Evolutionary conservation across 1,140 invertebrate genomes (phyloP).

Genomic region (Papilio helenus): DNA sequence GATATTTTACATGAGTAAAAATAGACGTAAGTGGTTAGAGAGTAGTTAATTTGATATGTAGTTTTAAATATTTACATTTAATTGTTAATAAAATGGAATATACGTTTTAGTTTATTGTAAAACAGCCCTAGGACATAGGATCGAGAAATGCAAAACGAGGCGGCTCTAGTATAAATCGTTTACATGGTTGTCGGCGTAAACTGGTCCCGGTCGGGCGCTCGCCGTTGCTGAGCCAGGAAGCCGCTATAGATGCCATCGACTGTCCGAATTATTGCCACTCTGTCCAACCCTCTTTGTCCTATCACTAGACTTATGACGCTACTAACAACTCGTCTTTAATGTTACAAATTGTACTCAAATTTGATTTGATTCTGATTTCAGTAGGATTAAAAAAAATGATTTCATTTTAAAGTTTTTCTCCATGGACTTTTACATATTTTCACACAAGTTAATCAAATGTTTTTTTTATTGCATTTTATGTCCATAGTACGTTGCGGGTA

Average conservation of each 20-base stretch:
- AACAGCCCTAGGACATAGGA: slow-evolving; percentile 73
- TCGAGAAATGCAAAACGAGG: slow-evolving; percentile 80
- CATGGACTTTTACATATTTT: no score
- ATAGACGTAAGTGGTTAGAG: neutral
- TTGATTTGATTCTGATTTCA: no score
- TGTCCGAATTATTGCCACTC: slow-evolving; percentile 42
- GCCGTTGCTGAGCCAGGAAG: slow-evolving; percentile 63
- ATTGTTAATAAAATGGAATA: neutral
- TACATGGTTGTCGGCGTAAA: slow-evolving; percentile 82
- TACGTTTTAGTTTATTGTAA: slow-evolving; percentile 1
- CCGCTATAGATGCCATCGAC: slow-evolving; percentile 43
- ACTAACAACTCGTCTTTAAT: neutral
- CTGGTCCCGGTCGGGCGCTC: slow-evolving; percentile 69
- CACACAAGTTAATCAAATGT: neutral
- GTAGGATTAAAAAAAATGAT: no score
- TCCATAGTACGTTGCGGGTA: neutral
- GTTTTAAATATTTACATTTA: neutral
- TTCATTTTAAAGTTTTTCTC: no score
- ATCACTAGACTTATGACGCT: neutral
- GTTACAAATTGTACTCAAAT: neutral
- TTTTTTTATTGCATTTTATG: no score
- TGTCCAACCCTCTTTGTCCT: neutral
- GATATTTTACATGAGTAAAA: neutral
- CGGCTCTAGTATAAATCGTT: slow-evolving; percentile 79
- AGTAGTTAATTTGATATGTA: neutral